These are phyloP conservation scores for Athene cunicularia DNA, from an alignment of 2,113 vertebrate species.

Conservation along the genomic window DNA sequence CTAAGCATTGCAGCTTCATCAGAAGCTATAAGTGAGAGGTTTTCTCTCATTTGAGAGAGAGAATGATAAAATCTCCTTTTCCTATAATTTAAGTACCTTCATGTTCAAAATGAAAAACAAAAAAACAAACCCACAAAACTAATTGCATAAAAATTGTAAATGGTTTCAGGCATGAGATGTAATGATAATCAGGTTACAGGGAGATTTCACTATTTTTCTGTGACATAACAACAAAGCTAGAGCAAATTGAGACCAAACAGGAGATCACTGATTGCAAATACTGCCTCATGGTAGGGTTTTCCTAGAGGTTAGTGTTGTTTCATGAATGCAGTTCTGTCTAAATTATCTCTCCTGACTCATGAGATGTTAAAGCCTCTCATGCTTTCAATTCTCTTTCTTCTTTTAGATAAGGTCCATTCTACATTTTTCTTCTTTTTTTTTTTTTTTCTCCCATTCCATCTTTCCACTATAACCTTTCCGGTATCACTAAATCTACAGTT, in stretches of 20 bases:
- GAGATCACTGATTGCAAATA: not conserved
- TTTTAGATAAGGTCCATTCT: not conserved
- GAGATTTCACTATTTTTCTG: not conserved
- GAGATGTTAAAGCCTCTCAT: not conserved
- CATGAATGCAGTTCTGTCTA: not conserved
- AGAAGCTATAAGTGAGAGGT: not conserved
- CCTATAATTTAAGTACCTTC: not conserved
- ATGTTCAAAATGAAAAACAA: not conserved
- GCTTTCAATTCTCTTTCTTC: not conserved
- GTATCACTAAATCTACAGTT: not conserved
- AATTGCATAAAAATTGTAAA: not conserved
- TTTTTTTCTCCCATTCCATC: not conserved
- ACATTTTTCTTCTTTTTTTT: not conserved
- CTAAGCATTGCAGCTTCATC: not conserved
- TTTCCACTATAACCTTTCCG: not conserved
- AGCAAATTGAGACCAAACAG: not conserved
- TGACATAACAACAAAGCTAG: not conserved
- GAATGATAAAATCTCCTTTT: not conserved
- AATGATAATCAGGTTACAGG: not conserved
- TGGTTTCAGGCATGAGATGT: not conserved
- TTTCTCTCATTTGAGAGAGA: not conserved
- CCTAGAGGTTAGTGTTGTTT: not conserved
- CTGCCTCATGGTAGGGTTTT: not conserved
- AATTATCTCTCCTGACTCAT: not conserved
- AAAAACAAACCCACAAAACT: rapidly evolving